A percentile compares a stretch with the other conserved stretches of the same genome.
Evolutionary conservation across 2,113 vertebrate genomes (phyloP).

Genomic region (Sorex araneus): DNA sequence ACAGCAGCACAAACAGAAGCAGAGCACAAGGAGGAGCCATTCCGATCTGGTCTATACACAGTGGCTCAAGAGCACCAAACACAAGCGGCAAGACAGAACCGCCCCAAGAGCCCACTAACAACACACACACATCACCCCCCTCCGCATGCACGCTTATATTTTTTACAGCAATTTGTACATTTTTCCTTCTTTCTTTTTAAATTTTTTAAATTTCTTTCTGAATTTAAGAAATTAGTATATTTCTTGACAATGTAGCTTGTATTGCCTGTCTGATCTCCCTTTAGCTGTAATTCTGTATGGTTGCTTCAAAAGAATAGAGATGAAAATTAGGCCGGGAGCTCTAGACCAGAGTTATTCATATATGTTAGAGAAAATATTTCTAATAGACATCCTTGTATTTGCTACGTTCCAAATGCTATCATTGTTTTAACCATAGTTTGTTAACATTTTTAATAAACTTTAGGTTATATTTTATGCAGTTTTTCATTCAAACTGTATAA

Average conservation of each 20-base stretch:
- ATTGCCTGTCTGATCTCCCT: slow-evolving; percentile 35
- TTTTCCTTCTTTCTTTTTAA: slow-evolving; percentile 15
- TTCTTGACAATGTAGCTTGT: slow-evolving; percentile 31
- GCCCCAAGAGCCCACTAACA: too few species aligned
- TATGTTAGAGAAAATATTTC: slow-evolving; percentile 21
- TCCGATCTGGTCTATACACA: too few species aligned
- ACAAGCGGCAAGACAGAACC: too few species aligned
- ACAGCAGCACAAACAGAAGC: too few species aligned
- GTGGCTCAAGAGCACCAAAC: too few species aligned
- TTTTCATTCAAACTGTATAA: slow-evolving; percentile 1
- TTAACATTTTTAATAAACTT: slow-evolving; percentile 1
- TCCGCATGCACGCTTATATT: too few species aligned
- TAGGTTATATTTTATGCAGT: not conserved
- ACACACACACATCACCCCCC: too few species aligned
- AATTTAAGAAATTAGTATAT: slow-evolving; percentile 28
- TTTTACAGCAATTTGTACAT: slow-evolving; percentile 58
- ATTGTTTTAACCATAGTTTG: not conserved
- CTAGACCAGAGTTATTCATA: not conserved
- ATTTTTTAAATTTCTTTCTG: slow-evolving; percentile 51
- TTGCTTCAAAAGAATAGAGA: slow-evolving; percentile 30
- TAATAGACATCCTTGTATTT: slow-evolving; percentile 1
- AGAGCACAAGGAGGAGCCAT: too few species aligned
- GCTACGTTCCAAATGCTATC: not conserved
- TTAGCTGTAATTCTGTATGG: slow-evolving; percentile 61
- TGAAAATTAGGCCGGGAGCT: not conserved